A percentile compares a stretch with the other conserved stretches of the same genome.
Evolutionary conservation across 2,888 invertebrate species (phyloP).

Genomic region (Anthoptus insignis): DNA sequence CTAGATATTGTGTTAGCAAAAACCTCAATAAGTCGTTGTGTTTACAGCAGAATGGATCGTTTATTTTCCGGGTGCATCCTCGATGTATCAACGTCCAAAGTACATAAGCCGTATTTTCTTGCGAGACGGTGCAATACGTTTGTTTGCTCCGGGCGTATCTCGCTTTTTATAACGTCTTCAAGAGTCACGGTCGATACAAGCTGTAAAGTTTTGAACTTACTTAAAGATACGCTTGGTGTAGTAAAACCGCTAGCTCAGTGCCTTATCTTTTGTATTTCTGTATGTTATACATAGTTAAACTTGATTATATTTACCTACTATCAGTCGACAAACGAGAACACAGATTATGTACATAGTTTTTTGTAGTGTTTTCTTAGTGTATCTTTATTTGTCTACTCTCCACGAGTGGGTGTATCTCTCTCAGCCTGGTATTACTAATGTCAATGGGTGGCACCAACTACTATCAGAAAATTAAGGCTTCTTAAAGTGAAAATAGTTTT

Average conservation of each 20-base stretch:
- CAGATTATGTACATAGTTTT: too few relatives aligned
- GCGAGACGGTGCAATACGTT: slow-evolving; percentile 71
- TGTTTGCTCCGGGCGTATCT: slow-evolving; percentile 75
- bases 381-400: too few relatives aligned
- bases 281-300: background rate
- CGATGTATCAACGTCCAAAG: slow-evolving; percentile 59
- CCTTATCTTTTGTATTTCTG: background rate
- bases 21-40: slow-evolving; percentile 26
- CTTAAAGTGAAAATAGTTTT: too few relatives aligned
- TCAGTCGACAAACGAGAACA: too few relatives aligned
- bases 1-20: slow-evolving; percentile 7
- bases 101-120: slow-evolving; percentile 66
- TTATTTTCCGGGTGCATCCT: slow-evolving; percentile 54
- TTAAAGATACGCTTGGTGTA: slow-evolving; percentile 48
- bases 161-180: slow-evolving; percentile 72
- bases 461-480: too few relatives aligned
- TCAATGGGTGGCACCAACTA: too few relatives aligned
- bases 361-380: too few relatives aligned
- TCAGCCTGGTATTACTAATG: too few relatives aligned
- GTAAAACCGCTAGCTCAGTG: background rate
- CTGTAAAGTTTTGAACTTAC: slow-evolving; percentile 60
- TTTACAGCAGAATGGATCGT: slow-evolving; percentile 27
- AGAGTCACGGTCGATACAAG: slow-evolving; percentile 67
- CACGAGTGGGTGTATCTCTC: too few relatives aligned
- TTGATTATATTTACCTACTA: too few relatives aligned